Evolutionary conservation across 1,140 invertebrate species (phyloP), one percentile per base, ranked within the genome.

Genomic region (Penaeus indicus): DNA sequence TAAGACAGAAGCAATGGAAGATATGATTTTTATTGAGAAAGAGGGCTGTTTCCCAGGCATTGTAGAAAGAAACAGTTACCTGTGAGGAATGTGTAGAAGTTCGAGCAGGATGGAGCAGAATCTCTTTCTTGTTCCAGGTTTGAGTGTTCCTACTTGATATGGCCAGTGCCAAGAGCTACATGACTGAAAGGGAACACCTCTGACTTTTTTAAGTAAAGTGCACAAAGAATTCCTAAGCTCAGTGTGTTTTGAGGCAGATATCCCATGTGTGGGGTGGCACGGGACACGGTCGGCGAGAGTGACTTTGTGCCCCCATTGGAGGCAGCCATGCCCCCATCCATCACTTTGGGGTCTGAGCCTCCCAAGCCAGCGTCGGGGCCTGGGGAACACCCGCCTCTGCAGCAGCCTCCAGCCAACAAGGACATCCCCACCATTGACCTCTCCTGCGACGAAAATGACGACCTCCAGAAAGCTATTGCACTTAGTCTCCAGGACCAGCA

Each of bases 381-480:
- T 25, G 84, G 83, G 54, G 84, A 85, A 25, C 88, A 84, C 11
- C 88, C 62, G 18, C 88, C 63, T 47, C 88, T 79, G 7, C 84
- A 85, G 78, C 78, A 85, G 18, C 88, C 72, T n/a, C 83, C 75
- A 38, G 63, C 84, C 18, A 81, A 80, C 42, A 89, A 85, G 62
- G 88, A 89, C 63, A 89, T 89, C 64, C 83, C 83, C 47, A 89
- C 88, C 16, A 89, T 89, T 38, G 88, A 89, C 60, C 64, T 89
- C 25, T 85, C 88, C 13, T 85, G 88, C n/a, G 83, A 88, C 78
- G 90, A 91, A 81, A 93, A 92, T 82, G 92, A 92, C 38, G 92
- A 94, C 77, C 85, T 94, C 21, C 93, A 93, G 88, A 93, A 93
- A 91, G 93, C 93, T 32, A 94, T 94, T 72, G 93, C 91, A 62